These are phyloP conservation scores for Sylvicapra grimmia DNA, from an alignment of 2,113 vertebrate genomes.

Conservation along the genomic window DNA sequence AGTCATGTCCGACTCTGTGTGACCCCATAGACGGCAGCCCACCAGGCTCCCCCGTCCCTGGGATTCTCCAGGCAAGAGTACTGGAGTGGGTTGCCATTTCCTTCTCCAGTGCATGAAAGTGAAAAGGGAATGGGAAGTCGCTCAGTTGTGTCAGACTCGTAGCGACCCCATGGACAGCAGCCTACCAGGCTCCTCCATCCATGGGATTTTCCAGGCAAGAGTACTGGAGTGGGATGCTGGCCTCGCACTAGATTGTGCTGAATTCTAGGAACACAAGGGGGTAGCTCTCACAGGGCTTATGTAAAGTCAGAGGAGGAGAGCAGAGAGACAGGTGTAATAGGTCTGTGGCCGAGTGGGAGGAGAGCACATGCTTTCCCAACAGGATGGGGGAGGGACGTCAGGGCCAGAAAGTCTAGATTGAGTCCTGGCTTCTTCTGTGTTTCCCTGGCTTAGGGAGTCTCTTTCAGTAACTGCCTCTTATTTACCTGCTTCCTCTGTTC, in stretches of 20 bases:
- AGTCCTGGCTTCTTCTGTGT: background rate
- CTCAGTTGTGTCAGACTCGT: no score
- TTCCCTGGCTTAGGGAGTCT: background rate
- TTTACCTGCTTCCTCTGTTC: background rate
- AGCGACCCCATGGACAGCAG: no score
- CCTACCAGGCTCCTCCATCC: no score
- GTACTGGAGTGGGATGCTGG: background rate
- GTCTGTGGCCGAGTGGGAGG: background rate
- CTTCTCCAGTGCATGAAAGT: no score
- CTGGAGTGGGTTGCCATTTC: no score
- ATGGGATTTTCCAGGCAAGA: no score
- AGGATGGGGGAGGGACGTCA: no score
- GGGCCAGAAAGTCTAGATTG: background rate
- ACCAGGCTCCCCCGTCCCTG: no score
- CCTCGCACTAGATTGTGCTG: background rate
- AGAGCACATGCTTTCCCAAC: background rate
- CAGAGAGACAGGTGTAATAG: background rate
- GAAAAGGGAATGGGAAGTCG: no score
- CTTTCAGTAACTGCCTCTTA: background rate
- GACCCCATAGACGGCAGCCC: no score
- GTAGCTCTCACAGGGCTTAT: background rate
- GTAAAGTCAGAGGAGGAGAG: background rate
- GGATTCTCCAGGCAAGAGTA: no score
- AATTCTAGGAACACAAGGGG: background rate
- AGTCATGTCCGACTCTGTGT: no score